Evolutionary conservation across 2,888 invertebrate species (phyloP).

Genomic region (Hemistola chrysoprasaria): DNA sequence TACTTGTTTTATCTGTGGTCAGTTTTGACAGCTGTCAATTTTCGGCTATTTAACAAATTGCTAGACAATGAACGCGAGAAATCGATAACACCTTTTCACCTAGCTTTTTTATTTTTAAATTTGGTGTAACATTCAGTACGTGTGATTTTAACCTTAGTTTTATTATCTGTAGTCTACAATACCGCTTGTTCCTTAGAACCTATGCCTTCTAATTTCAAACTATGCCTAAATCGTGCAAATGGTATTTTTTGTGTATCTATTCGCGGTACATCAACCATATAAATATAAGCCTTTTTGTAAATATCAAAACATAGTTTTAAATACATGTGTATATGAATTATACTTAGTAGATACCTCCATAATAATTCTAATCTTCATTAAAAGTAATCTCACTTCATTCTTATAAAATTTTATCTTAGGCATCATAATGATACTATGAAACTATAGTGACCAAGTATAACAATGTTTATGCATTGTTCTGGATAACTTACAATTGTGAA

Average conservation of each 20-base stretch:
- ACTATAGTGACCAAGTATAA: constrained; percentile 19
- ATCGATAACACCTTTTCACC: not conserved
- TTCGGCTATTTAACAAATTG: not conserved
- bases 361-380: constrained; percentile 25
- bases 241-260: constrained; percentile 11
- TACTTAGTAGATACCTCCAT: constrained; percentile 29
- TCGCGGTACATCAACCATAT: constrained; percentile 17
- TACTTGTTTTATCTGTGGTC: constrained; percentile 18
- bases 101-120: constrained; percentile 2
- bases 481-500: constrained; percentile 78
- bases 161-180: constrained; percentile 16
- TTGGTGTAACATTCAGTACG: constrained; percentile 22
- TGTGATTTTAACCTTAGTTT: constrained; percentile 20
- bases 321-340: constrained; percentile 30
- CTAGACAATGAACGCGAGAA: not conserved
- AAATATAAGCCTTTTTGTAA: constrained; percentile 29
- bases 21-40: constrained; percentile 26
- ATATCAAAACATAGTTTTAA: constrained; percentile 30
- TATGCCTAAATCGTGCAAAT: constrained; percentile 7
- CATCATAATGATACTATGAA: constrained; percentile 13
- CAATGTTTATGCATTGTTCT: constrained; percentile 64
- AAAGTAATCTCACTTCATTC: constrained; percentile 20
- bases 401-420: constrained; percentile 18
- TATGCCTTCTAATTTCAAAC: constrained; percentile 10
- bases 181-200: constrained; percentile 29